Evolutionary conservation across 2,113 vertebrate genomes (phyloP), one percentile per base, ranked within the genome.

Genomic region (Xenopus tropicalis): DNA sequence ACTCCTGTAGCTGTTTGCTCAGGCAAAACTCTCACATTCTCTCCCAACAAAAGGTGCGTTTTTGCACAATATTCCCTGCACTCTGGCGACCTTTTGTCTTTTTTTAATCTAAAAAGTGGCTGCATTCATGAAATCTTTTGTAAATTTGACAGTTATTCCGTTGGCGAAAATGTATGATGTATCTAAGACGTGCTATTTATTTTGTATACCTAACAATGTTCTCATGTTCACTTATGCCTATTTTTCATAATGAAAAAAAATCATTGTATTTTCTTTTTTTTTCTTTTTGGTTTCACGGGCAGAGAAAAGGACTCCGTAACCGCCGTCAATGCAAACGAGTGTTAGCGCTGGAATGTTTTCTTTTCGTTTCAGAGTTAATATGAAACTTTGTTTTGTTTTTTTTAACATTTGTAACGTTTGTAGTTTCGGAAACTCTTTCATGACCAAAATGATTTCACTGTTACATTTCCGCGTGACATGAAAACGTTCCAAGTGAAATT

Each of bases 191-290:
- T 69, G 44, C 54, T 69, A 76, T 76, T 69, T 69, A 76, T 76
- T 69, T 69, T 76, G 73, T 63, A 68, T 51, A 68, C 37, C 43
- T 74, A 61, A 74, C 65, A 57, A 21, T 62, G 16, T 23, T 44
- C 56, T n/a, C 46, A 43, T 74, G 43, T 74, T 74, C 56, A 63
- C 42, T 54, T 69, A n/a, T 69, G 61, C 56, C 51, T 72, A 76
- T 76, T 76, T 76, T 76, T 76, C 73, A 76, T 76, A 76, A 76
- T 76, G 73, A 76, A 76, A 76, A 75, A 75, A 20, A 9, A 54
- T n/a, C 29, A 54, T 54, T 16, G 16, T n/a, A n/a, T 54, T 54
- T 54, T 48, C 3, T 54, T 3, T 54, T 54, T 17, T 54, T 3
- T 54, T n/a, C n/a, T 3, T 54, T 37, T 5, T 37, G 6, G 29